phyloP scores from a whole-genome alignment of 2,888 invertebrate genomes.

The Cheilosia pagana region DNA sequence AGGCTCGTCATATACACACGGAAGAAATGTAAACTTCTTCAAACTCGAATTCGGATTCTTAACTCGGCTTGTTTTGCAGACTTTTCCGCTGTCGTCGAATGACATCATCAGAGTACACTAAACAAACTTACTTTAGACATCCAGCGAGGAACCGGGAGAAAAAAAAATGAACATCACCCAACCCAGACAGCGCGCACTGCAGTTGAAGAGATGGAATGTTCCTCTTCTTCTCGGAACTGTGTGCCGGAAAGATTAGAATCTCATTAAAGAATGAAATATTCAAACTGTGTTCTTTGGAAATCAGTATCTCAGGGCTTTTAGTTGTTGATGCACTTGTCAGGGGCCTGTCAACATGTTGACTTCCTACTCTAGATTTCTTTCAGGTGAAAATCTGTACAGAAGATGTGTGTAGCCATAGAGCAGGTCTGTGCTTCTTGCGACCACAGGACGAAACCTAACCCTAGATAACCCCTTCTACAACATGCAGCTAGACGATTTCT shows the following conservation, averaged over 20 bases:
- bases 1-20: conserved; percentile 22
- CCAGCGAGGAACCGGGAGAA: conserved; percentile 38
- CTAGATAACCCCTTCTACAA: conserved; percentile 42
- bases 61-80: conserved; percentile 40
- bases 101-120: conserved; percentile 60
- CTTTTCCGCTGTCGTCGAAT: conserved; percentile 18
- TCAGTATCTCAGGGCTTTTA: conserved; percentile 26
- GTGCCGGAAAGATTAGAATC: conserved; percentile 60
- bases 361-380: conserved; percentile 71
- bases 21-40: conserved; percentile 31
- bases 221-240: conserved; percentile 29
- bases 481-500: conserved; percentile 17
- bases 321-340: conserved; percentile 72
- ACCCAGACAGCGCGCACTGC: conserved; percentile 8
- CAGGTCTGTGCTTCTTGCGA: neutral
- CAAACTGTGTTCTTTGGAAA: conserved; percentile 39
- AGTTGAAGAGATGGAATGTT: conserved; percentile 33
- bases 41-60: conserved; percentile 34
- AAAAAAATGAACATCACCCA: neutral
- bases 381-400: conserved; percentile 25
- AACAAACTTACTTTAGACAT: conserved; percentile 13
- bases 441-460: conserved; percentile 51
- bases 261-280: conserved; percentile 68
- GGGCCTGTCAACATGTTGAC: conserved; percentile 68
- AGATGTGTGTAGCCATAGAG: too few relatives aligned